These are phyloP conservation scores for Stenolophus ochropezus DNA, from an alignment of 2,888 invertebrate genomes.

Conservation along the genomic window DNA sequence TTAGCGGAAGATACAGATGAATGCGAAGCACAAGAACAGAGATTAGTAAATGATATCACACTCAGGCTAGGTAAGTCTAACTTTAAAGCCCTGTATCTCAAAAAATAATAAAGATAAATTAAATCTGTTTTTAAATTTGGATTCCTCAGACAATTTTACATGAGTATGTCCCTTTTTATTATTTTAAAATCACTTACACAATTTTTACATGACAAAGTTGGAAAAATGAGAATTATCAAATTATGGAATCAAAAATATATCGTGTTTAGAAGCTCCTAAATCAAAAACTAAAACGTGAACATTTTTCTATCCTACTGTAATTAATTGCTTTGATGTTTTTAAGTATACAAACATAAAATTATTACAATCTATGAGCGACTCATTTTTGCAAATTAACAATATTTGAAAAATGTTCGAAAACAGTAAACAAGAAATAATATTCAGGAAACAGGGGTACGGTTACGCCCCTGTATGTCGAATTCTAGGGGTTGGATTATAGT, in stretches of 20 bases:
- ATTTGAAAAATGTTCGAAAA: too few species aligned
- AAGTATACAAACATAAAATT: too few species aligned
- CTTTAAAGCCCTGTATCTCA: neutral
- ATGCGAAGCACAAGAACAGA: conserved; percentile 92
- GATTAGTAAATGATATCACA: conserved; percentile 90
- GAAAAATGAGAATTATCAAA: too few species aligned
- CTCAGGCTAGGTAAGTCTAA: conserved; percentile 82
- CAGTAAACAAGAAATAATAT: too few species aligned
- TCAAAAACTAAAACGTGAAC: too few species aligned
- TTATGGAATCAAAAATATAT: neutral
- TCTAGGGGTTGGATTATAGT: neutral
- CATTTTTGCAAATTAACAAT: too few species aligned
- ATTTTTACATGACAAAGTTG: too few species aligned
- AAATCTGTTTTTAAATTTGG: neutral
- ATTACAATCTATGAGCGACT: too few species aligned
- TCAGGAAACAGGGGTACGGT: neutral
- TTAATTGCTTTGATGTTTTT: too few species aligned
- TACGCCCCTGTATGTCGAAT: too few species aligned
- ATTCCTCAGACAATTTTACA: neutral
- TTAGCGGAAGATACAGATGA: conserved; percentile 88
- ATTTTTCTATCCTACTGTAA: too few species aligned
- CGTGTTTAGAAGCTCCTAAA: neutral
- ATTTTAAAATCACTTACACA: neutral
- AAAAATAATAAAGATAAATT: neutral
- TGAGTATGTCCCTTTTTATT: neutral